phyloP scores from a whole-genome alignment of 2,113 vertebrate species.

The Campylorhamphus procurvoides region DNA sequence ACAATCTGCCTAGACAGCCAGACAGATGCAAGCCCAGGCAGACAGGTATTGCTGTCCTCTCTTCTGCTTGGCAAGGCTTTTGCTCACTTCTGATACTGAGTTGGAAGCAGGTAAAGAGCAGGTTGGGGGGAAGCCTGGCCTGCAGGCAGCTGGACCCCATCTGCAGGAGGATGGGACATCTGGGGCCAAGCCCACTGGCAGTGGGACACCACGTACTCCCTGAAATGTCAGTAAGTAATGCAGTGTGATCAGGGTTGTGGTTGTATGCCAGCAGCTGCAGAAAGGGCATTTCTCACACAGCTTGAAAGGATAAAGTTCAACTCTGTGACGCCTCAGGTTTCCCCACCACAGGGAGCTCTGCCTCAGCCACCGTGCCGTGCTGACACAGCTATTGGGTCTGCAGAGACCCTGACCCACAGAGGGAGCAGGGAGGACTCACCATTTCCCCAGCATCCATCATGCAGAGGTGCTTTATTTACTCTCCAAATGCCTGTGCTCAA shows the following conservation, averaged over 20 bases:
- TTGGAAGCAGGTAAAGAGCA: constrained; percentile 21
- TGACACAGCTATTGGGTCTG: neutral
- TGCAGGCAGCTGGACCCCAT: neutral
- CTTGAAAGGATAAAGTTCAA: constrained; percentile 53
- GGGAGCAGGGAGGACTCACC: neutral
- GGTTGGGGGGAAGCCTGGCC: neutral
- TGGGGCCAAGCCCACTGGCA: neutral
- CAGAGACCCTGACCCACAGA: neutral
- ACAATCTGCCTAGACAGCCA: neutral
- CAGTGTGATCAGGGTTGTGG: neutral
- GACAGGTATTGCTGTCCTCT: neutral
- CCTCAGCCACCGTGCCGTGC: fast-evolving
- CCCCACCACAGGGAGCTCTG: neutral
- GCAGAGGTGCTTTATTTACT: neutral
- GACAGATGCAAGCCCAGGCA: neutral
- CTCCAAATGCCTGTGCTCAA: neutral
- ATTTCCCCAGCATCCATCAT: neutral
- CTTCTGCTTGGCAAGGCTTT: neutral
- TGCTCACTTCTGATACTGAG: neutral
- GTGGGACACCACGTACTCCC: neutral
- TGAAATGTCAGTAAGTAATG: constrained; percentile 69
- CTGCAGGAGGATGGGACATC: neutral
- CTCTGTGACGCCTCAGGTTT: neutral
- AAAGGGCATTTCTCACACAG: constrained; percentile 53
- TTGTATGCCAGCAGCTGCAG: neutral